phyloP scores from a whole-genome alignment of 2,797 vertebrate species.

The Diplodus sargus region DNA sequence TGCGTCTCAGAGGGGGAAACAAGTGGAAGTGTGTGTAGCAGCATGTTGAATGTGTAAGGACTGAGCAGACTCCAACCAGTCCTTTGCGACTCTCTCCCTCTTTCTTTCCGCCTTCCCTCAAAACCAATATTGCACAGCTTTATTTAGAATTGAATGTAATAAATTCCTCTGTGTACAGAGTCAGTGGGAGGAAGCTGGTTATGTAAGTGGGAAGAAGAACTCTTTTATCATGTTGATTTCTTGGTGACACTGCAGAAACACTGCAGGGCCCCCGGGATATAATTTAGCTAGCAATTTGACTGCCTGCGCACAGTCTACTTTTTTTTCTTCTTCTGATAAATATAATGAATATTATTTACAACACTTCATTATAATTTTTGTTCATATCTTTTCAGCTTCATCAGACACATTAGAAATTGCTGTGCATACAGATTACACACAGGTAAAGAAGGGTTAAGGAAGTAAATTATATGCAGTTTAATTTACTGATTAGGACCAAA shows the following conservation, averaged over 20 bases:
- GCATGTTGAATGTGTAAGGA: slow-evolving; percentile 62
- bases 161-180: slow-evolving; percentile 25
- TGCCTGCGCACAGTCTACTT: not conserved
- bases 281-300: slow-evolving; percentile 20
- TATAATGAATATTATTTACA: slow-evolving; percentile 1
- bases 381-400: not conserved
- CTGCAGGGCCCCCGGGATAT: slow-evolving; percentile 4
- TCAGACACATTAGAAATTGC: not conserved
- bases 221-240: slow-evolving; percentile 49
- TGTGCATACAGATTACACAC: not conserved
- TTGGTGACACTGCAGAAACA: slow-evolving; percentile 42
- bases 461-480: not conserved
- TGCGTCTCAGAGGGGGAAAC: slow-evolving; percentile 51
- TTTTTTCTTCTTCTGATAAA: not conserved
- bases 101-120: slow-evolving; percentile 16
- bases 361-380: not conserved
- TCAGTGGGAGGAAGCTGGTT: slow-evolving; percentile 22
- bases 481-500: not conserved
- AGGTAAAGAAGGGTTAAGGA: not conserved
- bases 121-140: slow-evolving; percentile 27
- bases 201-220: slow-evolving; percentile 25
- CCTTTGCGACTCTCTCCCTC: slow-evolving; percentile 21
- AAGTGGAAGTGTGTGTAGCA: slow-evolving; percentile 57
- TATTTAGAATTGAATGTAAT: slow-evolving; percentile 26
- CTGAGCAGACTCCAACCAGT: slow-evolving; percentile 22